Conservation (phyloP, 2,113 vertebrate genomes). For the Rhea americana region DNA sequence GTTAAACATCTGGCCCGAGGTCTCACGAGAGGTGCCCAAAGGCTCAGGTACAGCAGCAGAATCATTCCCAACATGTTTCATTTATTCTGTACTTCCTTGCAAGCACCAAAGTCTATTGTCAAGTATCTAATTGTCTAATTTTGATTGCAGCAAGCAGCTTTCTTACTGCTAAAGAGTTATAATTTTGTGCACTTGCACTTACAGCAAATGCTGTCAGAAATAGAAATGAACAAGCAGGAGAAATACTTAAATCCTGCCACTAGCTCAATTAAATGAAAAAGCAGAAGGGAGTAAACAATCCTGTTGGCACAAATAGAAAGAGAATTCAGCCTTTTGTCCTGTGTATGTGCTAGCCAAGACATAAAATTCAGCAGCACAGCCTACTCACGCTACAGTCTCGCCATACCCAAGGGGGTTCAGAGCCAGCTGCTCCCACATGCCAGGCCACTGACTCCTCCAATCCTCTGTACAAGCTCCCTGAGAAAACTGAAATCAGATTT, state of each 20-base stretch:
- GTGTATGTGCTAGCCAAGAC: not conserved
- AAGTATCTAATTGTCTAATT: not conserved
- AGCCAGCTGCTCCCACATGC: fast-evolving
- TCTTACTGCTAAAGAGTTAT: not conserved
- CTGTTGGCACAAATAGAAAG: not conserved
- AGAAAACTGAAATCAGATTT: not conserved
- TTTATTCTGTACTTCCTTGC: not conserved
- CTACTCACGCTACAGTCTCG: not conserved
- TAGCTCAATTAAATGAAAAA: not conserved
- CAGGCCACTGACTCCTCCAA: not conserved
- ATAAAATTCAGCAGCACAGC: not conserved
- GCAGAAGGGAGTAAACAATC: not conserved
- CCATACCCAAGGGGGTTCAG: not conserved
- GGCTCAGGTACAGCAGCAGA: fast-evolving
- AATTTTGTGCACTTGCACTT: not conserved
- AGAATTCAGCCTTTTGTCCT: not conserved
- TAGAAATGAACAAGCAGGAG: not conserved
- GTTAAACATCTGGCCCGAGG: not conserved
- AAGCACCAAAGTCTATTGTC: not conserved
- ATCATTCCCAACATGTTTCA: not conserved
- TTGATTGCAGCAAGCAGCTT: not conserved
- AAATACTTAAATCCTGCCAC: not conserved
- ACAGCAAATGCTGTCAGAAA: conserved; percentile 20
- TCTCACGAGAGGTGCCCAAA: not conserved
- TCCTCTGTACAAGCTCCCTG: not conserved